Evolutionary conservation across 2,797 vertebrate genomes (phyloP).

Genomic region (Mionectes olivaceus): DNA sequence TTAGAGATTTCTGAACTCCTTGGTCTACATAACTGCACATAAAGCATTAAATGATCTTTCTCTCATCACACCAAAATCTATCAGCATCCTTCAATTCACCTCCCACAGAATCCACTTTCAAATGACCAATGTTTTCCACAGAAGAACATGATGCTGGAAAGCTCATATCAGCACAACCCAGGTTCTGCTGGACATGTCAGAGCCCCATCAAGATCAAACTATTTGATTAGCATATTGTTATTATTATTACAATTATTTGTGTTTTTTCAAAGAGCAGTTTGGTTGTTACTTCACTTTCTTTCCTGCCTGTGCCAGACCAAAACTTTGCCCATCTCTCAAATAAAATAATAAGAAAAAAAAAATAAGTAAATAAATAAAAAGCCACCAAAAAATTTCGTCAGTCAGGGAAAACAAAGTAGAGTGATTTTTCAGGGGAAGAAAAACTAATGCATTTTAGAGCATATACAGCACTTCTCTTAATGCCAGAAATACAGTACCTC

Average conservation of each 20-base stretch:
- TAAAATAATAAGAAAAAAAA: background rate
- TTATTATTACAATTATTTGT: background rate
- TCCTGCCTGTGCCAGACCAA: background rate
- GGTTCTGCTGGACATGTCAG: background rate
- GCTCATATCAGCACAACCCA: background rate
- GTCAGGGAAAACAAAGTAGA: slow-evolving; percentile 6
- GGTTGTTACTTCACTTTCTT: background rate
- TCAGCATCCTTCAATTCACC: background rate
- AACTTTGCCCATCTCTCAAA: background rate
- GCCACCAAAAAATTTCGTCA: slow-evolving; percentile 4
- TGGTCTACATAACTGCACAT: background rate
- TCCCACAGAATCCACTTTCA: background rate
- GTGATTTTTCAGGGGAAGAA: background rate
- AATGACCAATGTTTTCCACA: background rate
- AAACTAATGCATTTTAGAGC: background rate
- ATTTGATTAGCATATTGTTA: background rate
- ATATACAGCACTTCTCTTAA: background rate
- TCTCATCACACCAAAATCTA: background rate
- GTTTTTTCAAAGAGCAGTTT: background rate
- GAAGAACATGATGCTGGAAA: background rate
- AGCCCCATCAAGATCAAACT: background rate
- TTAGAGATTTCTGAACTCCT: background rate
- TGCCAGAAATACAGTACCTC: background rate
- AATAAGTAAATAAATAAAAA: background rate
- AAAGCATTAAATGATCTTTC: background rate